Evolutionary conservation across 2,888 invertebrate species (phyloP), one percentile per base, ranked within the genome.

Genomic region (Philaethria dido): DNA sequence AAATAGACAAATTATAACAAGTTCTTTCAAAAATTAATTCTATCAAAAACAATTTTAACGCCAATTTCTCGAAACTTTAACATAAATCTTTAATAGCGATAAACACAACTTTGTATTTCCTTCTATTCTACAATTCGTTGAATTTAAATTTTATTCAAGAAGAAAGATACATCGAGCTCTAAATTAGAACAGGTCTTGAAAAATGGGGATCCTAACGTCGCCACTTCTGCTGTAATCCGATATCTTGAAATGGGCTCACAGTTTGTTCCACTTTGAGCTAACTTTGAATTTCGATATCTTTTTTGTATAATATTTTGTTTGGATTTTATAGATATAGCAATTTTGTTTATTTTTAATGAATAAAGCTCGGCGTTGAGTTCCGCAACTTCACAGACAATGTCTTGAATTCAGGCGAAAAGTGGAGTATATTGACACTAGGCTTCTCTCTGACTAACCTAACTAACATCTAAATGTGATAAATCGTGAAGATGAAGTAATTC

Each of bases 161-260:
- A 11, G 47, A 60, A 63, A 66, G 66, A 54, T 69, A 69, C 61
- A 69, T 63, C 60, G 59, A 45, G 60, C 55, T 66, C 66, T 66
- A 55, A 66, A 57, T 64, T 63, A 66, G 66, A 42, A 60, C 55
- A 48, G 64, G 66, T 65, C 70, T 62, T 66, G 64, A 69, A 70
- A 70, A 70, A 67, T 72, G 60, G 62, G 61, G 64, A 61, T 64
- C 68, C 62, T 55, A 59, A 66, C 66, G 69, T 70, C 67, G 65
- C 64, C 72, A 67, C 72, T 72, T 63, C 61, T 64, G 48, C 62
- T 62, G 65, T 67, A 70, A 72, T 67, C 70, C 72, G 69, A 72
- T 70, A 70, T 70, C 70, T 66, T 66, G 64, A 54, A 64, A 66
- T 66, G 70, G 66, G 60, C 66, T 65, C 45, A 50, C 39, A 55